Conservation (phyloP, 2,888 invertebrate species). For the Ormia ochracea region DNA sequence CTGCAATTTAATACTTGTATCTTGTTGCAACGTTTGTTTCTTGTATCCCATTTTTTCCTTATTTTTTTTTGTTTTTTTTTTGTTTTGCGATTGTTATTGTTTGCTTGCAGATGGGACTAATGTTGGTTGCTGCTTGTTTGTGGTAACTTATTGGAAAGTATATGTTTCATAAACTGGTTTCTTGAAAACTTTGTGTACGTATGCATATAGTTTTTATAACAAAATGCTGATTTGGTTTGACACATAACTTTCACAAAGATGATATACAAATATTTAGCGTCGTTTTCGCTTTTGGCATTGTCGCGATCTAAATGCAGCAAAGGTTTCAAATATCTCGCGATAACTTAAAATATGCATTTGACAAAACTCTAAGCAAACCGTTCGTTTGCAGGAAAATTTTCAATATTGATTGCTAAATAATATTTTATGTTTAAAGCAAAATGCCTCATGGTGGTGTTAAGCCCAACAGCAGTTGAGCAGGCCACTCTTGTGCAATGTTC, state of each 20-base stretch:
- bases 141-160: slow-evolving; percentile 62
- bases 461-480: neutral
- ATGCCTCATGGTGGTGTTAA: slow-evolving; percentile 1
- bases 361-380: slow-evolving; percentile 2
- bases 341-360: slow-evolving; percentile 13
- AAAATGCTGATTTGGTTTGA: slow-evolving; percentile 54
- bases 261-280: slow-evolving; percentile 4
- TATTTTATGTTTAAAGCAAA: neutral
- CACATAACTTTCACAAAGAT: slow-evolving; percentile 53
- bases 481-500: no score
- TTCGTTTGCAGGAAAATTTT: neutral
- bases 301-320: slow-evolving; percentile 33
- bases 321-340: slow-evolving; percentile 35
- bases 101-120: slow-evolving; percentile 58
- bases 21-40: slow-evolving; percentile 53
- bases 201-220: slow-evolving; percentile 15
- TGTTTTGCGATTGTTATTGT: slow-evolving; percentile 29
- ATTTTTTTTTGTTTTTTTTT: neutral
- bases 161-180: slow-evolving; percentile 50
- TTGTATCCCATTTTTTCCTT: neutral
- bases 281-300: neutral
- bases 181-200: neutral
- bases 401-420: neutral
- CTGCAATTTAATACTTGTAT: slow-evolving; percentile 73
- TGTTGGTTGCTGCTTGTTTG: slow-evolving; percentile 60